phyloP scores from a whole-genome alignment of 2,797 vertebrate species.

The Gymnodraco acuticeps region DNA sequence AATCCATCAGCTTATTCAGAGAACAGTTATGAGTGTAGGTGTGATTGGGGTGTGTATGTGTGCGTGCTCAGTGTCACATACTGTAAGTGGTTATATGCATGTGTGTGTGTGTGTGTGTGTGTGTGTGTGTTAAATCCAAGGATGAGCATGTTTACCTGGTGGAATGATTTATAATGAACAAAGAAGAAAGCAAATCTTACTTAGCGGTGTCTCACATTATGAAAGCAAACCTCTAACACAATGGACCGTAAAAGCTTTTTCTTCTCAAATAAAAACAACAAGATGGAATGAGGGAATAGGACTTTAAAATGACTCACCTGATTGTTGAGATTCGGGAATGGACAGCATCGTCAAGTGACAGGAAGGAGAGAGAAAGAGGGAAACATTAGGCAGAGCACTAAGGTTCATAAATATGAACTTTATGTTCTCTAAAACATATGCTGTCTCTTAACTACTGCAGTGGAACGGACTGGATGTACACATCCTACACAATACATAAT shows the following conservation, averaged over 20 bases:
- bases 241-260: slow-evolving; percentile 12
- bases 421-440: slow-evolving; percentile 34
- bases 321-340: slow-evolving; percentile 44
- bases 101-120: not conserved
- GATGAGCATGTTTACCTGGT: slow-evolving; percentile 23
- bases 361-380: slow-evolving; percentile 45
- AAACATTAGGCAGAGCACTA: slow-evolving; percentile 46
- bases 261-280: slow-evolving; percentile 1
- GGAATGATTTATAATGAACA: slow-evolving; percentile 1
- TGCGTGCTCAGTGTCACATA: slow-evolving; percentile 25
- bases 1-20: slow-evolving; percentile 47
- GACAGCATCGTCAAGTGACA: slow-evolving; percentile 31
- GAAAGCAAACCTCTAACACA: slow-evolving; percentile 9
- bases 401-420: slow-evolving; percentile 51
- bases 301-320: slow-evolving; percentile 77
- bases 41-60: slow-evolving; percentile 48
- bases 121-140: slow-evolving; percentile 13
- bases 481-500: slow-evolving; percentile 19
- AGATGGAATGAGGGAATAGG: slow-evolving; percentile 23
- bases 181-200: slow-evolving; percentile 7
- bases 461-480: slow-evolving; percentile 50
- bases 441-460: slow-evolving; percentile 21
- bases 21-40: slow-evolving; percentile 48
- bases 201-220: not conserved
- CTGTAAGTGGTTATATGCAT: slow-evolving; percentile 17